Evolutionary conservation across 2,888 invertebrate species (phyloP).

Genomic region (Brachynemurus nebulosus): DNA sequence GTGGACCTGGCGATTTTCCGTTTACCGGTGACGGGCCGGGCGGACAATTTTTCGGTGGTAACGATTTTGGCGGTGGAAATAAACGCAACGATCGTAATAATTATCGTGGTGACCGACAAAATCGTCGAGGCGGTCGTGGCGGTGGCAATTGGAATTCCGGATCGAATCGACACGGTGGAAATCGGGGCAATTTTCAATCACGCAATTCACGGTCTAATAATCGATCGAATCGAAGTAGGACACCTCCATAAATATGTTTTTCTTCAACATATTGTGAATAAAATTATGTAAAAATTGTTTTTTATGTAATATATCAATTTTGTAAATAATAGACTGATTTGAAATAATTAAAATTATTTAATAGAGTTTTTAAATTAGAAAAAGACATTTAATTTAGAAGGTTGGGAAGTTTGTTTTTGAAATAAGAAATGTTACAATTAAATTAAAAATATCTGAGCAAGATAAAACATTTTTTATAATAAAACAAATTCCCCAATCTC

Average conservation of each 20-base stretch:
- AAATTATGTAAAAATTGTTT: background rate
- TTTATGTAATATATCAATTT: background rate
- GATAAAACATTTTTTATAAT: too few species aligned
- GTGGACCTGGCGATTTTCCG: conserved; percentile 34
- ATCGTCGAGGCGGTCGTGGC: conserved; percentile 11
- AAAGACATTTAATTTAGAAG: too few species aligned
- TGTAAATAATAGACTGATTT: too few species aligned
- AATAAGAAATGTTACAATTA: too few species aligned
- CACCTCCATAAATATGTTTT: conserved; percentile 23
- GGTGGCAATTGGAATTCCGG: conserved; percentile 10
- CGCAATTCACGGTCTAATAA: conserved; percentile 18
- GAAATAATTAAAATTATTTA: too few species aligned
- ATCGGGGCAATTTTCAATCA: conserved; percentile 10
- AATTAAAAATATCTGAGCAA: too few species aligned
- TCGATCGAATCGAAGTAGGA: conserved; percentile 25
- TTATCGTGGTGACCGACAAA: conserved; percentile 13
- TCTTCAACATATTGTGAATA: background rate
- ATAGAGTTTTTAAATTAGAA: too few species aligned
- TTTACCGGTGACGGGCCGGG: conserved; percentile 37
- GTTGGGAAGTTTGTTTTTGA: too few species aligned
- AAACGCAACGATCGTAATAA: conserved; percentile 20
- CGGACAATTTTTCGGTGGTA: conserved; percentile 32
- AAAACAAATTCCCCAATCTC: too few species aligned
- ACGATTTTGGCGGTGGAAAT: conserved; percentile 30
- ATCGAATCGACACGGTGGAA: conserved; percentile 18